Evolutionary conservation across 2,113 vertebrate species (phyloP).

Genomic region (Numenius arquata): DNA sequence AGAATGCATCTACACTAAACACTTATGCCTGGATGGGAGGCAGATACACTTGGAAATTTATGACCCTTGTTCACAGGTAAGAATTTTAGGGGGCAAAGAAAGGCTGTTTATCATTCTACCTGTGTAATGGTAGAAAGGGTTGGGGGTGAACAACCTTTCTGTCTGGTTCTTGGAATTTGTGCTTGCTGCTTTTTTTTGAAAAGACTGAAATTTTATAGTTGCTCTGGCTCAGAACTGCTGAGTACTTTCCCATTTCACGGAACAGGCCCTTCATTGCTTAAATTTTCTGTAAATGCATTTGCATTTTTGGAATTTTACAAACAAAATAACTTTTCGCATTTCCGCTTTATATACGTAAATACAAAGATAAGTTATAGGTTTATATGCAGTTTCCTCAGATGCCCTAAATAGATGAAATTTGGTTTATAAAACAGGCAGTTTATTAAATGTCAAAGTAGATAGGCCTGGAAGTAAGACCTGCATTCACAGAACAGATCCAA

Average conservation of each 20-base stretch:
- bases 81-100: neutral
- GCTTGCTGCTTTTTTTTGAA: neutral
- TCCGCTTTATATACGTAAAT: neutral
- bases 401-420: neutral
- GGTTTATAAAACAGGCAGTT: neutral
- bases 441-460: neutral
- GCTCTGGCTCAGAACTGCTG: neutral
- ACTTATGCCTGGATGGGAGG: constrained; percentile 81
- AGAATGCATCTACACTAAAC: constrained; percentile 88
- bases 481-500: neutral
- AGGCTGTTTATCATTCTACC: neutral
- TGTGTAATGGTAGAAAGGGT: neutral
- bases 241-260: neutral
- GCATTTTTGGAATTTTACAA: neutral
- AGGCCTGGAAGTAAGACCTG: neutral
- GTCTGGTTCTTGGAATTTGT: neutral
- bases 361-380: neutral
- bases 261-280: neutral
- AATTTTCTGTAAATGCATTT: neutral
- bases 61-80: constrained; percentile 86
- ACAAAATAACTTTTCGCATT: neutral
- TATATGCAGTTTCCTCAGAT: neutral
- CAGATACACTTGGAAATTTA: constrained; percentile 84
- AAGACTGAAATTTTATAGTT: neutral
- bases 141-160: neutral